Conservation (phyloP, 2,797 vertebrate genomes). For the Ptychadena robeensis region DNA sequence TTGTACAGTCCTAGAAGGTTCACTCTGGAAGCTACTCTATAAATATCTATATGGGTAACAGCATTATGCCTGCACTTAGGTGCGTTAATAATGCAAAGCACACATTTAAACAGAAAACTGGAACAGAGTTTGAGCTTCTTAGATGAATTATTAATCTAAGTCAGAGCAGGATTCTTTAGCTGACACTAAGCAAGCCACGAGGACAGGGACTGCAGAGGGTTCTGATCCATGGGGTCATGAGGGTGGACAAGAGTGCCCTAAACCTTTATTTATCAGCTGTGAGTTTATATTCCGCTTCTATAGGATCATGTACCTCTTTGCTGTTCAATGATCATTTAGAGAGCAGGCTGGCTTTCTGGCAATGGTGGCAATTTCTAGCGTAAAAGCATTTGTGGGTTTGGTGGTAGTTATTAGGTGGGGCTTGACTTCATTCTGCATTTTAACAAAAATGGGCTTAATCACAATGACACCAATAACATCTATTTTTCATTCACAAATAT, state of each 20-base stretch:
- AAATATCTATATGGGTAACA: not conserved
- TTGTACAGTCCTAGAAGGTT: not conserved
- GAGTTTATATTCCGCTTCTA: not conserved
- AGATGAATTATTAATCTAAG: constrained; percentile 31
- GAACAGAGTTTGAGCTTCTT: not conserved
- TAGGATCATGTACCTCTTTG: no score
- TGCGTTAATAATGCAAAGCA: constrained; percentile 17
- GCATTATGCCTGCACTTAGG: not conserved
- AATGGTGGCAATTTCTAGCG: no score
- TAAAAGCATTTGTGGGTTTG: not conserved
- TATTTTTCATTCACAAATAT: no score
- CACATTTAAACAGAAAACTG: constrained; percentile 1
- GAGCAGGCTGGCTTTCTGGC: no score
- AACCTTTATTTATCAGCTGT: constrained; percentile 7
- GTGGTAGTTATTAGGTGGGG: no score
- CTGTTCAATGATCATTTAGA: not conserved
- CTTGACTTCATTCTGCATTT: no score
- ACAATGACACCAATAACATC: no score
- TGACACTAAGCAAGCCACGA: not conserved
- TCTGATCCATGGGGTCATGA: not conserved
- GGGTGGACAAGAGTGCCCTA: not conserved
- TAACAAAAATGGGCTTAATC: no score
- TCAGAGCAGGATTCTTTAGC: not conserved
- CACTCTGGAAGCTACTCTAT: not conserved
- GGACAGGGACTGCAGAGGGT: not conserved